Evolutionary conservation across 1,140 invertebrate genomes (phyloP).

Genomic region (Ceratosolen solmsi): DNA sequence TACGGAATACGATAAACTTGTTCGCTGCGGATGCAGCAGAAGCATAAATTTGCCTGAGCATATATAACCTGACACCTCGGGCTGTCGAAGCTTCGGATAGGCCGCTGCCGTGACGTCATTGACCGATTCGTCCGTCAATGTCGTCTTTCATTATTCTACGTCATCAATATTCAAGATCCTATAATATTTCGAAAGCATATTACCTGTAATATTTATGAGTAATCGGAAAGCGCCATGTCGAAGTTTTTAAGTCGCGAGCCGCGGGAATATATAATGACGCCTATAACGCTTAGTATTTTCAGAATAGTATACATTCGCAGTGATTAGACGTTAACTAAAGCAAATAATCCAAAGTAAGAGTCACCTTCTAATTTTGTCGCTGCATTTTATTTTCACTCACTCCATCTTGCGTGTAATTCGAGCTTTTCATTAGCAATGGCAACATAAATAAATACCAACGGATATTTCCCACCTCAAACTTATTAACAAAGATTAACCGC

Average conservation of each 20-base stretch:
- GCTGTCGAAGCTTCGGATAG: background rate
- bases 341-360: too few relatives aligned
- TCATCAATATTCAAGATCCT: slow-evolving; percentile 10
- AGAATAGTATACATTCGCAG: too few relatives aligned
- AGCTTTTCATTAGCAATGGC: too few relatives aligned
- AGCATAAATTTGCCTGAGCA: background rate
- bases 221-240: background rate
- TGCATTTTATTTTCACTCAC: too few relatives aligned
- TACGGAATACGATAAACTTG: slow-evolving; percentile 21
- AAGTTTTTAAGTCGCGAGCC: background rate
- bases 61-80: background rate
- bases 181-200: background rate
- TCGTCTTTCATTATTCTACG: slow-evolving; percentile 20
- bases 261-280: background rate
- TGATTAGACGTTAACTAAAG: too few relatives aligned
- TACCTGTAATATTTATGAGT: background rate
- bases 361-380: too few relatives aligned
- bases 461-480: too few relatives aligned
- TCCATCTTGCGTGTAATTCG: too few relatives aligned
- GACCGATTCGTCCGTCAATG: background rate
- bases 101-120: background rate
- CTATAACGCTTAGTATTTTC: too few relatives aligned
- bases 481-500: too few relatives aligned
- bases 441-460: too few relatives aligned
- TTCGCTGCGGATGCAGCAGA: background rate